Percentiles rank a stretch among this genome's conserved stretches.
phyloP scores from a whole-genome alignment of 2,888 invertebrate species.

The Cerastis leucographa region DNA sequence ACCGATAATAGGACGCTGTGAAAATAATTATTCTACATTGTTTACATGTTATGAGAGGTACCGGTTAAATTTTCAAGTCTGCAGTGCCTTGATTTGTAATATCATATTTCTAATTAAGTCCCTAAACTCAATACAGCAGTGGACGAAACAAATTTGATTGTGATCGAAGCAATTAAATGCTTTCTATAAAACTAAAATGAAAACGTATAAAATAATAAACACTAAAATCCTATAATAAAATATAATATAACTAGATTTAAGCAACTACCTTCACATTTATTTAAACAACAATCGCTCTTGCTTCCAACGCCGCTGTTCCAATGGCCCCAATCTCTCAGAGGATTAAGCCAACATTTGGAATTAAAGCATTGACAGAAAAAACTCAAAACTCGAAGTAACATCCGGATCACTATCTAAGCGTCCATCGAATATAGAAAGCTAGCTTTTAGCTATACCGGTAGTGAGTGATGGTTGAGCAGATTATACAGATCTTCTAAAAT shows the following conservation, averaged over 20 bases:
- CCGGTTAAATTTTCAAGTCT: neutral
- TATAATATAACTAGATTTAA: too few species aligned
- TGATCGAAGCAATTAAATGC: neutral
- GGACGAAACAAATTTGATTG: neutral
- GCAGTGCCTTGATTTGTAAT: neutral
- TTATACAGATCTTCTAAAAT: constrained; percentile 18
- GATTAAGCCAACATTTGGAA: constrained; percentile 60
- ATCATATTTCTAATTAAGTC: neutral
- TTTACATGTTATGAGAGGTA: too few species aligned
- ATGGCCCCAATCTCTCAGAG: constrained; percentile 47
- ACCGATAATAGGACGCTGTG: neutral
- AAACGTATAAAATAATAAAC: neutral
- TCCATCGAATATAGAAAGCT: constrained; percentile 59
- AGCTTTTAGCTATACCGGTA: neutral
- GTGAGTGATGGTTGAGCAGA: constrained; percentile 14
- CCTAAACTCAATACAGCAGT: neutral
- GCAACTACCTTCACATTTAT: neutral
- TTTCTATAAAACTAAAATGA: neutral
- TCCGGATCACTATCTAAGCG: constrained; percentile 57
- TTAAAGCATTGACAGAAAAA: constrained; percentile 55
- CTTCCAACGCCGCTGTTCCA: constrained; percentile 9
- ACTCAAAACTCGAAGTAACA: constrained; percentile 41
- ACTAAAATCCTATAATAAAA: too few species aligned
- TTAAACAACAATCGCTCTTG: neutral
- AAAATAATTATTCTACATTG: neutral